phyloP scores from a whole-genome alignment of 2,888 invertebrate genomes.

The Adela reaumurella region DNA sequence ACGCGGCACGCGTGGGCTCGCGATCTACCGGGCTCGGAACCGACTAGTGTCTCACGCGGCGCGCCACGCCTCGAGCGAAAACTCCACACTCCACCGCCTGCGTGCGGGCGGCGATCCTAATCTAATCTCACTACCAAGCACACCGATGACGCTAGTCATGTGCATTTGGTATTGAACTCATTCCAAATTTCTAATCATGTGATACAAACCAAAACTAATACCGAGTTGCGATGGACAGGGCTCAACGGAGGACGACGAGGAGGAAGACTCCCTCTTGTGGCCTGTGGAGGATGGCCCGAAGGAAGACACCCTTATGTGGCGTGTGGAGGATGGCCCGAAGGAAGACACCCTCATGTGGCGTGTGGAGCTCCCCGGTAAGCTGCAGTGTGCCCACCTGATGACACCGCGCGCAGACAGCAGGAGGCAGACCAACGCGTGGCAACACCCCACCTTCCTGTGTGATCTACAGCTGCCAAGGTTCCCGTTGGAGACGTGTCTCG shows the following conservation, averaged over 20 bases:
- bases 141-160: too few species aligned
- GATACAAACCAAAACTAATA: background rate
- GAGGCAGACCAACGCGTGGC: slow-evolving; percentile 25
- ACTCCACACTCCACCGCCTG: too few species aligned
- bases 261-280: slow-evolving; percentile 22
- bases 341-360: slow-evolving; percentile 39
- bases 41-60: too few species aligned
- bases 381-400: slow-evolving; percentile 33
- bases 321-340: slow-evolving; percentile 30
- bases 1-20: too few species aligned
- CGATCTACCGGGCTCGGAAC: too few species aligned
- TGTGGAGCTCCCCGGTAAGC: slow-evolving; percentile 36
- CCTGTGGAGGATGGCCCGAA: slow-evolving; percentile 20
- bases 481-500: slow-evolving; percentile 44
- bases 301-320: slow-evolving; percentile 36
- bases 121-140: too few species aligned
- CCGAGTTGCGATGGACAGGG: too few species aligned
- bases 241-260: slow-evolving; percentile 17
- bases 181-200: background rate
- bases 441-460: slow-evolving; percentile 41
- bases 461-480: slow-evolving; percentile 43
- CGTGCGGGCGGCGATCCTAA: too few species aligned
- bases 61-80: too few species aligned
- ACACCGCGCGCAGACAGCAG: slow-evolving; percentile 21
- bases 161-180: too few species aligned